A percentile compares a stretch with the other conserved stretches of the same genome.
These are phyloP conservation scores for Tachycineta bicolor DNA, from an alignment of 2,113 vertebrate genomes.

Conservation along the genomic window DNA sequence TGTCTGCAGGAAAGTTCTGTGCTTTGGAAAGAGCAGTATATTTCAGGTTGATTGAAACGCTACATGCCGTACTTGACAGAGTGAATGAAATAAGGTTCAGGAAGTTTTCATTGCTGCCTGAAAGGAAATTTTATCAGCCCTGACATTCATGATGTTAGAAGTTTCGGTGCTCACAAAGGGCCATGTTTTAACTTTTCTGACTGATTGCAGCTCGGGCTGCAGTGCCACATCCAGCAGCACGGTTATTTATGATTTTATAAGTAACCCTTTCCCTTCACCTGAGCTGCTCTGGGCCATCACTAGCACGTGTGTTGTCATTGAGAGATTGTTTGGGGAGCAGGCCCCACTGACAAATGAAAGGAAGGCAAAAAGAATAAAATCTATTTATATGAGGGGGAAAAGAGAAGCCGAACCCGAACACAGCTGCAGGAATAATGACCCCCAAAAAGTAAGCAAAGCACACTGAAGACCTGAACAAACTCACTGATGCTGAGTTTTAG, in stretches of 20 bases:
- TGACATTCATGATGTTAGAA: background rate
- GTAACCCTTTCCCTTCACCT: background rate
- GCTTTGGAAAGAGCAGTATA: conserved; percentile 8
- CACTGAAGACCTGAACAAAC: background rate
- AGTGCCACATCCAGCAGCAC: background rate
- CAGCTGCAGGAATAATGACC: background rate
- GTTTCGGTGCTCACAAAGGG: background rate
- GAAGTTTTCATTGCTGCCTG: background rate
- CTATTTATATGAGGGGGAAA: background rate
- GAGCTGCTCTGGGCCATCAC: background rate
- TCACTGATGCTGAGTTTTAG: background rate
- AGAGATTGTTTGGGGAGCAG: background rate
- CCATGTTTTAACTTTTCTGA: background rate
- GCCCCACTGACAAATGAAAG: background rate
- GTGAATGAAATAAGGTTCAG: background rate
- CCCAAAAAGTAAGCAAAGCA: background rate
- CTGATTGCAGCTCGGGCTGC: background rate
- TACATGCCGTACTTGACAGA: background rate
- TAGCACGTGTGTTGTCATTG: background rate
- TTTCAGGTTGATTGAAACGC: conserved; percentile 19
- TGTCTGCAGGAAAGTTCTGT: background rate
- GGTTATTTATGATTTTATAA: background rate
- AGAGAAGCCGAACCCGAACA: background rate
- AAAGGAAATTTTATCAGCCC: background rate
- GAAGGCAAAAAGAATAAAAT: background rate